phyloP scores from a whole-genome alignment of 2,113 vertebrate genomes.

The Hippopotamus amphibius region DNA sequence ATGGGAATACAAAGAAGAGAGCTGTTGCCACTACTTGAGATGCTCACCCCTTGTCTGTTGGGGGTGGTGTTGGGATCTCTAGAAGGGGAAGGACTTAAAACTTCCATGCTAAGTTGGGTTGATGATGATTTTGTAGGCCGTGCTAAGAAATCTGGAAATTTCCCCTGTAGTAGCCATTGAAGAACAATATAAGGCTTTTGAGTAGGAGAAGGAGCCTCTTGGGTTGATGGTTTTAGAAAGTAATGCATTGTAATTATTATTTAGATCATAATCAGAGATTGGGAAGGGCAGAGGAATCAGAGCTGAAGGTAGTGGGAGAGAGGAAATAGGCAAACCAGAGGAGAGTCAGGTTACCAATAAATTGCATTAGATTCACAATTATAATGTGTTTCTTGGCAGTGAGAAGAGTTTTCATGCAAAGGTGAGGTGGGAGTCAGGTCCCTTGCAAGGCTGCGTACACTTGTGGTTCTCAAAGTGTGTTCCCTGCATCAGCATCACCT shows the following conservation, averaged over 20 bases:
- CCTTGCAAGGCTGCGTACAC: neutral
- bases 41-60: neutral
- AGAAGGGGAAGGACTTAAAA: neutral
- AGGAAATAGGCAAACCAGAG: neutral
- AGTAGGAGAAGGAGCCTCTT: neutral
- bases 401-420: neutral
- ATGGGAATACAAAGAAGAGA: neutral
- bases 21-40: neutral
- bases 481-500: neutral
- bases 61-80: neutral
- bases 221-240: neutral
- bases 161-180: neutral
- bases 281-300: neutral
- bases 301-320: neutral
- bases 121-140: neutral
- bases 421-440: neutral
- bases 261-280: neutral
- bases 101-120: neutral
- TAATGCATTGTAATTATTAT: neutral
- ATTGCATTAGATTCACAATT: neutral
- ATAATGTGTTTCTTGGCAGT: neutral
- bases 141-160: neutral
- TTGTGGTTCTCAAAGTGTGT: neutral
- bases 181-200: neutral
- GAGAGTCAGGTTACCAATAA: neutral